Percentiles rank a stretch among this genome's conserved stretches.
Evolutionary conservation across 1,140 invertebrate genomes (phyloP).

Genomic region (Drosophila repleta): DNA sequence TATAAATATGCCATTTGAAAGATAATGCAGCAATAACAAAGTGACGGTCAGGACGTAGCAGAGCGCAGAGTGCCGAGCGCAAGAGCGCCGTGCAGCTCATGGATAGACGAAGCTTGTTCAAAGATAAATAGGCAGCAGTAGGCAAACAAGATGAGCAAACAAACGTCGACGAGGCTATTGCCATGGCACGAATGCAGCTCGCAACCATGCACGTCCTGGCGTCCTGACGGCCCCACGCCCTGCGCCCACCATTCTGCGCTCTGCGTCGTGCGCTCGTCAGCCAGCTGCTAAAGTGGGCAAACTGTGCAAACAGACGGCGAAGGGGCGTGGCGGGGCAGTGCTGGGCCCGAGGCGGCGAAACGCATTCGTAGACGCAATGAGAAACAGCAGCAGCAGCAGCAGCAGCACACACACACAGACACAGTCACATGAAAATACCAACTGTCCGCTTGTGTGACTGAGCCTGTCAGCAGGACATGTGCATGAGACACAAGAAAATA

Average conservation of each 20-base stretch:
- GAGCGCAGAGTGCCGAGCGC: constrained; percentile 7
- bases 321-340: too few species aligned
- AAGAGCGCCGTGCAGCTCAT: neutral
- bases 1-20: constrained; percentile 83
- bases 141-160: constrained; percentile 75
- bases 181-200: constrained; percentile 22
- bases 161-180: constrained; percentile 31
- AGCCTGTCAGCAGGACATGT: constrained; percentile 77
- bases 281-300: constrained; percentile 1
- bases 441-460: constrained; percentile 76
- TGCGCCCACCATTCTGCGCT: neutral
- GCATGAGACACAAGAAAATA: constrained; percentile 67
- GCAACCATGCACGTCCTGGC: neutral
- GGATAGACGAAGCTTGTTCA: constrained; percentile 31
- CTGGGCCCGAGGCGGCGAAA: constrained; percentile 51
- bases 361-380: constrained; percentile 76
- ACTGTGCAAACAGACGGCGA: constrained; percentile 19
- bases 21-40: constrained; percentile 83
- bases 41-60: constrained; percentile 32
- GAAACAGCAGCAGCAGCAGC: constrained; percentile 9
- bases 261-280: neutral
- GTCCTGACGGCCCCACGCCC: neutral
- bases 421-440: constrained; percentile 70
- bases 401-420: constrained; percentile 21
- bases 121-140: constrained; percentile 82